Evolutionary conservation across 2,797 vertebrate species (phyloP).

Genomic region (Aeoliscus strigatus): DNA sequence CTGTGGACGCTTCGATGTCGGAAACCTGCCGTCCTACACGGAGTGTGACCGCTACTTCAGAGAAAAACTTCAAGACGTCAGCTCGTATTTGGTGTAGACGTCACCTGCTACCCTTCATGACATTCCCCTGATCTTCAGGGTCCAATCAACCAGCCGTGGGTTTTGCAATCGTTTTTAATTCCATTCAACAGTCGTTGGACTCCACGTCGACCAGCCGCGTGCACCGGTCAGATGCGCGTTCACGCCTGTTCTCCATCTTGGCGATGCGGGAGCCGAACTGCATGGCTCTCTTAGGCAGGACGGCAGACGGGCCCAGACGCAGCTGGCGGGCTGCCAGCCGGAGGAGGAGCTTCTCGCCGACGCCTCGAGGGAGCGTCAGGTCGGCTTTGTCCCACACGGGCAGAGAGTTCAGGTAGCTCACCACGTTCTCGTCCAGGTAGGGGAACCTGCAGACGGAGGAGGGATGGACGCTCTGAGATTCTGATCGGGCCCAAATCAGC

Average conservation of each 20-base stretch:
- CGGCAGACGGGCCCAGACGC: constrained; percentile 76
- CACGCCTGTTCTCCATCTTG: constrained; percentile 83
- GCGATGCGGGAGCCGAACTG: constrained; percentile 96
- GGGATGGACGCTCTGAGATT: no score
- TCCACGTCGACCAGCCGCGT: constrained; percentile 72
- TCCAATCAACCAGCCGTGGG: no score
- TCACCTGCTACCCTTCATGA: no score
- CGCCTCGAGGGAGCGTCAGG: constrained; percentile 83
- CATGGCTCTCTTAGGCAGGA: constrained; percentile 91
- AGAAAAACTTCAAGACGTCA: constrained; percentile 57
- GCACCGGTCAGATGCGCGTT: constrained; percentile 88
- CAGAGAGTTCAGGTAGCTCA: constrained; percentile 85
- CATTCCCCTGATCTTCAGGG: no score
- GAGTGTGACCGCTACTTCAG: constrained; percentile 78
- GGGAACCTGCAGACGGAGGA: constrained; percentile 79
- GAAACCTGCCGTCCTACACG: constrained; percentile 74
- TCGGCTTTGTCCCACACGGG: constrained; percentile 85
- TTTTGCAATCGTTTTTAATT: no score
- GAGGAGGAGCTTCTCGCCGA: constrained; percentile 91
- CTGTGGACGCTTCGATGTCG: constrained; percentile 81
- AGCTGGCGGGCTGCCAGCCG: constrained; percentile 78
- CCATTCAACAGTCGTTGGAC: not conserved
- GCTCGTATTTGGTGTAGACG: constrained; percentile 67
- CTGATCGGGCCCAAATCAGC: no score
- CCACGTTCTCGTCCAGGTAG: constrained; percentile 92